Evolutionary conservation across 2,113 vertebrate genomes (phyloP).

Genomic region (Brachyhypopomus gauderio): DNA sequence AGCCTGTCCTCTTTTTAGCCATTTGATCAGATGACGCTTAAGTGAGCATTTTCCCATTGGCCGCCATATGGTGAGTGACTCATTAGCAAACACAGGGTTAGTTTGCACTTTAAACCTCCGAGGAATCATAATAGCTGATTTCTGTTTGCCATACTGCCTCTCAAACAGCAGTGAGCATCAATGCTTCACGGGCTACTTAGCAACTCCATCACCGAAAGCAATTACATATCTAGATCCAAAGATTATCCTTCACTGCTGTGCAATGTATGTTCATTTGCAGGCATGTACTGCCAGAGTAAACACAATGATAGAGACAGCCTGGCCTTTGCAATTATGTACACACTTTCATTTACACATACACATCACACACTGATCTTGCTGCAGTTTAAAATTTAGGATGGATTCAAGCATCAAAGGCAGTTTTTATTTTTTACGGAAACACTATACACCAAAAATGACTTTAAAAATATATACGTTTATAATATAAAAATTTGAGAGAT

Average conservation of each 20-base stretch:
- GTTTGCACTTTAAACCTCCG: not conserved
- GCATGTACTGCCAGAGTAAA: not conserved
- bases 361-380: not conserved
- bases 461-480: no score
- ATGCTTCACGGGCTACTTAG: not conserved
- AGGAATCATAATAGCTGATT: constrained; percentile 27
- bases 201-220: constrained; percentile 28
- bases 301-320: not conserved
- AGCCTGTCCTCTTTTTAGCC: constrained; percentile 8
- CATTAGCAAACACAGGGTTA: constrained; percentile 27
- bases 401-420: no score
- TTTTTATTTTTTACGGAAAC: no score
- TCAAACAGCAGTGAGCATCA: constrained; percentile 28
- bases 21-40: constrained; percentile 19
- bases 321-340: no score
- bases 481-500: no score
- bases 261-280: not conserved
- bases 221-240: constrained; percentile 40
- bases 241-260: constrained; percentile 27
- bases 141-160: constrained; percentile 30
- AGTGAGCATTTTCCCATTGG: constrained; percentile 28
- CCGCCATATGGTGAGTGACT: constrained; percentile 23
- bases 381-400: not conserved
- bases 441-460: no score
- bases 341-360: not conserved